phyloP scores from a whole-genome alignment of 2,888 invertebrate genomes.

The Bembecia ichneumoniformis region DNA sequence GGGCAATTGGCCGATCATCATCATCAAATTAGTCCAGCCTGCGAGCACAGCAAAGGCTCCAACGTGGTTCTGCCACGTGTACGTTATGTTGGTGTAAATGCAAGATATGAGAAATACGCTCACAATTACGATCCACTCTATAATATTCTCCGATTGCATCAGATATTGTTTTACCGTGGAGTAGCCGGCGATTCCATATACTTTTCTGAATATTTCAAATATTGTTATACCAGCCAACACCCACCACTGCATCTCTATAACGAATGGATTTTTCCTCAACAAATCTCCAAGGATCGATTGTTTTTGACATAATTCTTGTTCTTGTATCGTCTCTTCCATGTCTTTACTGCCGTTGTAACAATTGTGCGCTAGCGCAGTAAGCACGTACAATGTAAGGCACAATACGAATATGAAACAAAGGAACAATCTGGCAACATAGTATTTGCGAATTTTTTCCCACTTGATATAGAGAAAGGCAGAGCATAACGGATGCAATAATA shows the following conservation, averaged over 20 bases:
- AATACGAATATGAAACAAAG: slow-evolving; percentile 85
- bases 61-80: slow-evolving; percentile 89
- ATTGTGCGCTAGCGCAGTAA: slow-evolving; percentile 86
- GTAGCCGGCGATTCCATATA: slow-evolving; percentile 86
- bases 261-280: slow-evolving; percentile 79
- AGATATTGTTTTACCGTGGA: slow-evolving; percentile 86
- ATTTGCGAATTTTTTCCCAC: slow-evolving; percentile 92
- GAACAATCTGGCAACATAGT: slow-evolving; percentile 84
- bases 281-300: slow-evolving; percentile 84
- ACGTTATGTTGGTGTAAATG: slow-evolving; percentile 80
- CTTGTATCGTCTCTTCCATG: slow-evolving; percentile 79
- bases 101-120: slow-evolving; percentile 89
- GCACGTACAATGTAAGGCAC: slow-evolving; percentile 84
- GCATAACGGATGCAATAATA: slow-evolving; percentile 87
- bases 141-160: slow-evolving; percentile 86
- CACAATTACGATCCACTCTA: slow-evolving; percentile 89
- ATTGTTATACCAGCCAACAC: slow-evolving; percentile 83
- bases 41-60: slow-evolving; percentile 89
- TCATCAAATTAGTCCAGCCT: slow-evolving; percentile 92
- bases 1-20: slow-evolving; percentile 91
- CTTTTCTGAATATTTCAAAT: slow-evolving; percentile 84
- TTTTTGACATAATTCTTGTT: slow-evolving; percentile 82
- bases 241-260: slow-evolving; percentile 89
- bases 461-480: slow-evolving; percentile 90
- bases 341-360: slow-evolving; percentile 87